A percentile compares a stretch with the other conserved stretches of the same genome.
phyloP scores from a whole-genome alignment of 2,797 vertebrate genomes.

The Sebastes nivosus region DNA sequence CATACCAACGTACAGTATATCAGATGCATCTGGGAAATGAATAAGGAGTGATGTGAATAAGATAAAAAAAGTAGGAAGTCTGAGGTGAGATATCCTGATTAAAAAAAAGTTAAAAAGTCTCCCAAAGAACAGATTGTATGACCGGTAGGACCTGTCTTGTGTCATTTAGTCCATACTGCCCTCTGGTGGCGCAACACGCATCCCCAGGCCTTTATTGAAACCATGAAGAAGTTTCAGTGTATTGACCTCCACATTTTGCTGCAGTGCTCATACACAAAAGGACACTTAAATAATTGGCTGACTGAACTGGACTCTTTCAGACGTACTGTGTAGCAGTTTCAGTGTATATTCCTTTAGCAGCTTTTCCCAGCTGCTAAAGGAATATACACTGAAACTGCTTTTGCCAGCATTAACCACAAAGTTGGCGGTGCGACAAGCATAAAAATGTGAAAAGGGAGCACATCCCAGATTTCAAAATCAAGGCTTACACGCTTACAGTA shows the following conservation, averaged over 20 bases:
- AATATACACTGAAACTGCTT: too few species aligned
- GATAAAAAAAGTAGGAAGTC: background rate
- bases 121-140: background rate
- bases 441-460: too few species aligned
- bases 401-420: too few species aligned
- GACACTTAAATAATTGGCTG: background rate
- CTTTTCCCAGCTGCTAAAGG: background rate
- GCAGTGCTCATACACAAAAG: background rate
- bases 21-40: conserved; percentile 29
- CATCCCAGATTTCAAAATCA: too few species aligned
- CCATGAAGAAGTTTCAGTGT: background rate
- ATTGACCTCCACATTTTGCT: background rate
- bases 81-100: conserved; percentile 10
- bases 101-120: conserved; percentile 14
- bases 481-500: too few species aligned
- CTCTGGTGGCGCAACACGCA: conserved; percentile 50
- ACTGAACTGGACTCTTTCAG: background rate
- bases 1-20: conserved; percentile 15
- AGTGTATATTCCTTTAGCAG: background rate
- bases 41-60: conserved; percentile 17
- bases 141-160: background rate
- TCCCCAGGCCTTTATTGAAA: background rate
- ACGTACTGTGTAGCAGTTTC: background rate
- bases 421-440: too few species aligned
- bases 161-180: conserved; percentile 54